phyloP scores from a whole-genome alignment of 2,113 vertebrate species.

The Gnathonemus longibarbis region DNA sequence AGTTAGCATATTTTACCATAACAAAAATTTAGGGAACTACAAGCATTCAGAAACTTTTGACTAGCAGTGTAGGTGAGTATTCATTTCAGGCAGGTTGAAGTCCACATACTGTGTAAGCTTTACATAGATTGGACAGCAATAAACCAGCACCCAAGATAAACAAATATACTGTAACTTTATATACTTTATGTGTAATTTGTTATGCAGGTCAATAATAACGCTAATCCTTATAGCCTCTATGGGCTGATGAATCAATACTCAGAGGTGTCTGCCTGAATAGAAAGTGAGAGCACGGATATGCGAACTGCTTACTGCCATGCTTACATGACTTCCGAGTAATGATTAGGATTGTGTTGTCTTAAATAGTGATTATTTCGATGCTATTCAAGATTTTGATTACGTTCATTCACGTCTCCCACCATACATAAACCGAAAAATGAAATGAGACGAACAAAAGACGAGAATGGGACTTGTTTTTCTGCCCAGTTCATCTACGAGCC shows the following conservation, averaged over 20 bases:
- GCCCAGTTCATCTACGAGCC: neutral
- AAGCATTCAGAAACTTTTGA: neutral
- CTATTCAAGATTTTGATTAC: neutral
- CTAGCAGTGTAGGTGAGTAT: neutral
- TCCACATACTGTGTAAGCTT: neutral
- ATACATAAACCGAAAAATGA: neutral
- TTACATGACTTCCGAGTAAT: neutral
- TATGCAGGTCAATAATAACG: neutral
- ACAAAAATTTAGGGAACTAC: neutral
- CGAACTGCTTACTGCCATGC: neutral
- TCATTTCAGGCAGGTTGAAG: neutral
- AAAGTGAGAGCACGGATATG: neutral
- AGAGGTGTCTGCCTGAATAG: neutral
- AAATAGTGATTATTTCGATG: neutral
- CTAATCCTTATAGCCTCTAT: neutral
- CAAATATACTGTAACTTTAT: neutral
- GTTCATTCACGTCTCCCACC: neutral
- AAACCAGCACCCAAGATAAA: neutral
- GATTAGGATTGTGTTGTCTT: neutral
- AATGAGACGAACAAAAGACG: neutral
- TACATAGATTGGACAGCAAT: neutral
- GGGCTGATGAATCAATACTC: neutral
- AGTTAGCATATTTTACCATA: neutral
- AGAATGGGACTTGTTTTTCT: neutral
- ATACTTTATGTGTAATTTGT: neutral